A percentile compares a stretch with the other conserved stretches of the same genome.
These are phyloP conservation scores for Disparrhopalites patrizii DNA, from an alignment of 2,888 invertebrate species.

Conservation along the genomic window DNA sequence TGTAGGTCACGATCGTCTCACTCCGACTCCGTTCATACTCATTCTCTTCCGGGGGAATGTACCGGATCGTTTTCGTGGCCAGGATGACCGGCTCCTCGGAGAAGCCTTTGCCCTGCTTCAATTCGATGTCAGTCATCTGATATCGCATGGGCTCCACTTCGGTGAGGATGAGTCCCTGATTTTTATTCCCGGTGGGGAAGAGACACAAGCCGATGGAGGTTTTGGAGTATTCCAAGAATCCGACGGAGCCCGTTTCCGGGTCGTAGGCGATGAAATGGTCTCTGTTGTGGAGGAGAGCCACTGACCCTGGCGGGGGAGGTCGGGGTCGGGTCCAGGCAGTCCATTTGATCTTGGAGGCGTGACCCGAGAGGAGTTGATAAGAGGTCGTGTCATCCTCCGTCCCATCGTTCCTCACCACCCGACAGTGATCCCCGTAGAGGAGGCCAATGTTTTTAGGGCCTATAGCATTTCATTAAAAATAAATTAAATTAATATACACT, in stretches of 20 bases:
- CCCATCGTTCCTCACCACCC: not conserved
- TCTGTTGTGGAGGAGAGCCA: slow-evolving; percentile 51
- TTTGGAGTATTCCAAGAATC: slow-evolving; percentile 61
- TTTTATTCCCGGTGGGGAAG: slow-evolving; percentile 48
- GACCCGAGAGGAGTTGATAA: slow-evolving; percentile 55
- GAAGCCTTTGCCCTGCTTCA: slow-evolving; percentile 45
- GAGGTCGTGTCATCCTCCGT: slow-evolving; percentile 10
- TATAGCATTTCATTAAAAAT: too few relatives aligned
- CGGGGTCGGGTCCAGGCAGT: slow-evolving; percentile 67
- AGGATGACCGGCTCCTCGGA: slow-evolving; percentile 43
- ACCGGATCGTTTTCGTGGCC: slow-evolving; percentile 36
- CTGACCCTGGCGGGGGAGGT: slow-evolving; percentile 64
- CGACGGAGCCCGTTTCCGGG: slow-evolving; percentile 56
- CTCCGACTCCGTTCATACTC: not conserved
- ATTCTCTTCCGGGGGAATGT: slow-evolving; percentile 24
- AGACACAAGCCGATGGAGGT: slow-evolving; percentile 58
- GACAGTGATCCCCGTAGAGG: slow-evolving; percentile 13
- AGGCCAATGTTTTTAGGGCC: slow-evolving; percentile 15
- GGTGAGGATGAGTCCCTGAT: slow-evolving; percentile 58
- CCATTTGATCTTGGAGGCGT: slow-evolving; percentile 73
- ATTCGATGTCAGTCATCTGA: slow-evolving; percentile 64
- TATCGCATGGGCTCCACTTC: slow-evolving; percentile 76
- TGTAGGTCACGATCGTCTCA: slow-evolving; percentile 67
- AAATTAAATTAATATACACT: too few relatives aligned
- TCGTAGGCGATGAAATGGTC: slow-evolving; percentile 43